Percentiles rank a stretch among this genome's conserved stretches.
Conservation (phyloP, 2,797 vertebrate genomes). For the Pipistrellus nathusii region DNA sequence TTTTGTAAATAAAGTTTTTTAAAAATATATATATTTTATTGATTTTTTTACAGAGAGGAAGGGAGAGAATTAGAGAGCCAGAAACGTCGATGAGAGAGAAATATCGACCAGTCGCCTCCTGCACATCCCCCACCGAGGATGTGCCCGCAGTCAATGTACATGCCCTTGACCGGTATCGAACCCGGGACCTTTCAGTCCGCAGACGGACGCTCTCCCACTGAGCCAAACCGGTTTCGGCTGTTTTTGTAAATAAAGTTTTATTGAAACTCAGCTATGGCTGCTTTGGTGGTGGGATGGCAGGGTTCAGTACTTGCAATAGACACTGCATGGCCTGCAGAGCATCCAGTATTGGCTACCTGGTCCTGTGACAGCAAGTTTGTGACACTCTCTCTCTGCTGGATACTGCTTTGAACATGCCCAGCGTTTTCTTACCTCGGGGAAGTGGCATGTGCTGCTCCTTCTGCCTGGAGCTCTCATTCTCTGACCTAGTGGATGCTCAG, state of each 20-base stretch:
- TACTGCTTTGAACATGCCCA: not conserved
- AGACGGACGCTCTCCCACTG: no score
- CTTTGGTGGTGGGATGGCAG: not conserved
- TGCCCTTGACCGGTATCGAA: no score
- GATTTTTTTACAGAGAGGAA: no score
- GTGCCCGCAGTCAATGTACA: no score
- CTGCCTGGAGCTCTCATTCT: not conserved
- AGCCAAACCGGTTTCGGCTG: not conserved
- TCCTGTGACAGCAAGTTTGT: not conserved
- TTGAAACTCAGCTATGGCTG: not conserved
- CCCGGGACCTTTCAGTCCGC: no score
- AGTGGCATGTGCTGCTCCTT: accelerated
- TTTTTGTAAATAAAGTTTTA: constrained; percentile 28
- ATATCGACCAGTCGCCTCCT: no score
- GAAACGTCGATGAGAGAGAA: no score
- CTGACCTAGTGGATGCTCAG: not conserved
- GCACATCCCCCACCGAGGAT: no score
- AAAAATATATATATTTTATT: no score
- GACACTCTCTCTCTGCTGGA: not conserved
- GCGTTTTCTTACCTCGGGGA: not conserved
- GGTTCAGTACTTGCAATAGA: accelerated
- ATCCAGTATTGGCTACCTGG: not conserved
- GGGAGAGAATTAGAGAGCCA: no score
- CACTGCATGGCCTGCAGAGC: not conserved
- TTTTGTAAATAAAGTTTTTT: constrained; percentile 4